Evolutionary conservation across 2,888 invertebrate genomes (phyloP).

Genomic region (Platycheirus rosarum): DNA sequence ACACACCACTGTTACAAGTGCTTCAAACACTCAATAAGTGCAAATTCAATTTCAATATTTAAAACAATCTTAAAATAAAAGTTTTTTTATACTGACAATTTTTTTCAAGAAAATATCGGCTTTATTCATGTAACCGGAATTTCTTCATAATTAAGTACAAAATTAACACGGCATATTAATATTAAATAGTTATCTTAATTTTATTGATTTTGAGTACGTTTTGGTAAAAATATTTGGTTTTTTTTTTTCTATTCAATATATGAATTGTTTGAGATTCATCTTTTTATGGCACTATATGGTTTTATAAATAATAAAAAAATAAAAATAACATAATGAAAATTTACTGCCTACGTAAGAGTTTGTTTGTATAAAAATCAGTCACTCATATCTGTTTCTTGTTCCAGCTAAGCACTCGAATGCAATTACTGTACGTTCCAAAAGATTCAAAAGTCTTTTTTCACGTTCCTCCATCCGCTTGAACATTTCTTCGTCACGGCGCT

Average conservation of each 20-base stretch:
- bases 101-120: too few species aligned
- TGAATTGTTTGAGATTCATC: constrained; percentile 55
- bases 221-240: constrained; percentile 40
- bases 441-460: constrained; percentile 81
- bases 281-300: constrained; percentile 44
- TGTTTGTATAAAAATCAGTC: constrained; percentile 48
- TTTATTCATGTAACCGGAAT: too few species aligned
- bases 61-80: too few species aligned
- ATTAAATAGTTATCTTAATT: constrained; percentile 52
- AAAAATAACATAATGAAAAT: too few species aligned
- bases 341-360: not conserved
- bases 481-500: constrained; percentile 81
- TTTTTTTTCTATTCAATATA: constrained; percentile 27
- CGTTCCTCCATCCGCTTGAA: constrained; percentile 82
- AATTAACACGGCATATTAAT: not conserved
- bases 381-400: constrained; percentile 73
- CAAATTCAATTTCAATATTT: too few species aligned
- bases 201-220: constrained; percentile 63
- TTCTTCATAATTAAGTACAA: not conserved
- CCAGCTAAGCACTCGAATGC: constrained; percentile 81
- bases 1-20: too few species aligned
- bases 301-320: constrained; percentile 43
- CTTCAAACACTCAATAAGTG: too few species aligned
- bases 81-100: too few species aligned
- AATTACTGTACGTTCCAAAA: constrained; percentile 81